Evolutionary conservation across 2,888 invertebrate species (phyloP).

Genomic region (Lepidocyrtinus sp.): DNA sequence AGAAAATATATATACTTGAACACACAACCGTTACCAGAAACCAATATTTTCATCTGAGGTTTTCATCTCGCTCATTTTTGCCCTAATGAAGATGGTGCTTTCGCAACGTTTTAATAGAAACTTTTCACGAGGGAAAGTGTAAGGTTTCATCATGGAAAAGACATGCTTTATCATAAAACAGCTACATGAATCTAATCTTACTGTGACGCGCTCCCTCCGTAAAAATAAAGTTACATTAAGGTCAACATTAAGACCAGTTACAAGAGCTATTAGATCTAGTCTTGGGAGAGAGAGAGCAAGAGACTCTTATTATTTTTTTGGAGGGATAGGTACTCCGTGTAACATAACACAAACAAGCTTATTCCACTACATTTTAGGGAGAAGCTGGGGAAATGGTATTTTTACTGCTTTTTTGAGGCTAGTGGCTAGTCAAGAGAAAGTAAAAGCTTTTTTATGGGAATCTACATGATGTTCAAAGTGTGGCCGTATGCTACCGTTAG

Average conservation of each 20-base stretch:
- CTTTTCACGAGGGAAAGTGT: conserved; percentile 18
- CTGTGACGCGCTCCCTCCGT: neutral
- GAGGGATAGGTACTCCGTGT: too few relatives aligned
- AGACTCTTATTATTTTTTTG: conserved; percentile 2
- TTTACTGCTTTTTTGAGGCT: conserved; percentile 11
- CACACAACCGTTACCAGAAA: neutral
- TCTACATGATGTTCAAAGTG: conserved; percentile 19
- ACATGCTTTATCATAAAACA: conserved; percentile 34
- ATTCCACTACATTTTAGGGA: neutral
- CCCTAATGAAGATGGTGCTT: too few relatives aligned
- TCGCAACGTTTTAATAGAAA: conserved; percentile 33
- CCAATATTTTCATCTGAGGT: conserved; percentile 1
- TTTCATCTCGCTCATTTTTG: conserved; percentile 26
- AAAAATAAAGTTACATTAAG: conserved; percentile 48
- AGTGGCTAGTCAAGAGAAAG: conserved; percentile 17
- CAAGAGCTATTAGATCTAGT: conserved; percentile 30
- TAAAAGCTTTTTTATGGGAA: conserved; percentile 32
- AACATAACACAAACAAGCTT: neutral
- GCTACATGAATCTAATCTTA: conserved; percentile 18
- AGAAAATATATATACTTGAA: too few relatives aligned
- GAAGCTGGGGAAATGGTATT: neutral
- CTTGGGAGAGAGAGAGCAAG: neutral
- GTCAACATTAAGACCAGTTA: conserved; percentile 53
- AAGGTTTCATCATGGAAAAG: conserved; percentile 49
- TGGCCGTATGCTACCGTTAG: neutral